Evolutionary conservation across 2,888 invertebrate species (phyloP).

Genomic region (Lottia gigantea): DNA sequence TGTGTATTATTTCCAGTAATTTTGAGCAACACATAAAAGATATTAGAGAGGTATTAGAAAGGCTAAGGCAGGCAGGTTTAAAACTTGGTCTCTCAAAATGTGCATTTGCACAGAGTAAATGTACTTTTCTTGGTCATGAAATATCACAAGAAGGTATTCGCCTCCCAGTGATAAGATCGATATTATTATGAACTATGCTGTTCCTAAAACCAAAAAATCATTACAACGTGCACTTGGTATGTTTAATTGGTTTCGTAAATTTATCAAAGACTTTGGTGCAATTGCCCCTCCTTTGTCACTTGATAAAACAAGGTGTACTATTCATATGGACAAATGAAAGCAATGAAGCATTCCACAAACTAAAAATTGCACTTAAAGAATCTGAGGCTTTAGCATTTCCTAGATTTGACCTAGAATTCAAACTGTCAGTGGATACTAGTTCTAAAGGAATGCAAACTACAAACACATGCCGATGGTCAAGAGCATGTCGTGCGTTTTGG

Average conservation of each 20-base stretch:
- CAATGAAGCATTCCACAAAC: conserved; percentile 11
- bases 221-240: conserved; percentile 28
- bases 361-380: conserved; percentile 12
- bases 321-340: conserved; percentile 22
- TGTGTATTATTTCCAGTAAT: conserved; percentile 21
- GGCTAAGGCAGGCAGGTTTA: conserved; percentile 23
- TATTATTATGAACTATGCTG: conserved; percentile 18
- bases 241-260: conserved; percentile 30
- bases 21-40: conserved; percentile 25
- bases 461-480: conserved; percentile 12
- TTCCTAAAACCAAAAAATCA: conserved; percentile 20
- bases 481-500: background rate
- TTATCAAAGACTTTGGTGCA: conserved; percentile 24
- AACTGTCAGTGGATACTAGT: conserved; percentile 23
- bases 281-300: conserved; percentile 19
- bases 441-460: conserved; percentile 12
- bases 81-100: conserved; percentile 31
- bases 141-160: conserved; percentile 21
- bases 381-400: conserved; percentile 25
- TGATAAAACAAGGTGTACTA: conserved; percentile 15
- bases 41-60: conserved; percentile 22
- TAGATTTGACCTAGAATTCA: conserved; percentile 21
- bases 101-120: conserved; percentile 18
- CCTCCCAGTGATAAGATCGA: conserved; percentile 15
- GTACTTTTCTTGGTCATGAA: conserved; percentile 27